These are phyloP conservation scores for Drosophila multiciliata DNA, from an alignment of 2,888 invertebrate genomes.

Conservation along the genomic window DNA sequence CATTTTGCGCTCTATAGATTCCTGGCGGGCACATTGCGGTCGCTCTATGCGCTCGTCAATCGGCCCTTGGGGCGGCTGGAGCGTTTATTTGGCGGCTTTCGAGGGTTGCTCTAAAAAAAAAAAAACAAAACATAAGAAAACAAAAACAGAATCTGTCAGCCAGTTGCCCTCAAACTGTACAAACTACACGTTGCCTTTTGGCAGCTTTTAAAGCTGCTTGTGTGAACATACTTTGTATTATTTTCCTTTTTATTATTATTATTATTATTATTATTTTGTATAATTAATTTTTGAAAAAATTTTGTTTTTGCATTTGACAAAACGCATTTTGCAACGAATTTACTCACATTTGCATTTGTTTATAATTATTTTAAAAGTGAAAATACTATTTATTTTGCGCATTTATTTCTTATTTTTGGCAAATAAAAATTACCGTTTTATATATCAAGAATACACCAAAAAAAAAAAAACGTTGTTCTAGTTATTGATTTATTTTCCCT, in stretches of 20 bases:
- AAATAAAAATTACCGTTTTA: slow-evolving; percentile 68
- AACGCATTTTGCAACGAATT: slow-evolving; percentile 77
- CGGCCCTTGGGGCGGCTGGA: slow-evolving; percentile 73
- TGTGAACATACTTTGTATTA: slow-evolving; percentile 40
- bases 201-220: slow-evolving; percentile 43
- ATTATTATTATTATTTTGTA: slow-evolving; percentile 59
- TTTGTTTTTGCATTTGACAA: slow-evolving; percentile 82
- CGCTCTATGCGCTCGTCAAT: slow-evolving; percentile 80
- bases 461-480: slow-evolving; percentile 58
- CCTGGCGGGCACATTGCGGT: slow-evolving; percentile 78
- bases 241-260: slow-evolving; percentile 28
- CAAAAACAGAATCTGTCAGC: slow-evolving; percentile 6
- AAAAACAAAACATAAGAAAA: background rate
- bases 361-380: slow-evolving; percentile 53
- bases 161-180: slow-evolving; percentile 47
- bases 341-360: slow-evolving; percentile 55
- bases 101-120: slow-evolving; percentile 59
- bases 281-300: slow-evolving; percentile 54
- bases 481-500: slow-evolving; percentile 39
- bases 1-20: slow-evolving; percentile 83
- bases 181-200: slow-evolving; percentile 28
- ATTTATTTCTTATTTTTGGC: slow-evolving; percentile 65
- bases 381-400: slow-evolving; percentile 56
- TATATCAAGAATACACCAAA: slow-evolving; percentile 59
- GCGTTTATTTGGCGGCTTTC: slow-evolving; percentile 67